Conservation (phyloP, 2,888 invertebrate genomes). For the Brachynemurus nebulosus region DNA sequence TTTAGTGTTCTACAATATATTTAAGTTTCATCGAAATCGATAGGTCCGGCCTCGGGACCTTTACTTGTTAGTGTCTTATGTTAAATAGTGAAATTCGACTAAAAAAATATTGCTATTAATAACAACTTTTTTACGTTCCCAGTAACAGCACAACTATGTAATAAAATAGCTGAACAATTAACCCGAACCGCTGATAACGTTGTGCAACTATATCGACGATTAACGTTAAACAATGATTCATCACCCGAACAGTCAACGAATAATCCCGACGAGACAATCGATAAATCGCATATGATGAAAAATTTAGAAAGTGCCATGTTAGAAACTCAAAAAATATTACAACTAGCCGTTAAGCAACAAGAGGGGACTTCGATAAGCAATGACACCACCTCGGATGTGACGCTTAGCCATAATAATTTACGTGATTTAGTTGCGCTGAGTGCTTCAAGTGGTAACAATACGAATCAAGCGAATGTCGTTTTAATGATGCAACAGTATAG, state of each 20-base stretch:
- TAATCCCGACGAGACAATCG: constrained; percentile 21
- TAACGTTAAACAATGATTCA: constrained; percentile 34
- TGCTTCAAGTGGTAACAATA: constrained; percentile 23
- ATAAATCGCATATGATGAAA: constrained; percentile 35
- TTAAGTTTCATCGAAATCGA: no score
- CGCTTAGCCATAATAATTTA: constrained; percentile 36
- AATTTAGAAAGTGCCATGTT: constrained; percentile 42
- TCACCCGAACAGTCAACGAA: constrained; percentile 10
- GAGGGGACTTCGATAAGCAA: constrained; percentile 24
- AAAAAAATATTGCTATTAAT: no score
- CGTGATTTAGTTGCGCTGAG: constrained; percentile 28
- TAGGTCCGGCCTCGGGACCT: no score
- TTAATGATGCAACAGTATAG: constrained; percentile 48
- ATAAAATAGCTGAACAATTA: constrained; percentile 44
- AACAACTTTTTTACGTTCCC: no score
- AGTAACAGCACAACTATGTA: constrained; percentile 49
- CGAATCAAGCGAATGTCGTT: constrained; percentile 36
- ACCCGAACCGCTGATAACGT: constrained; percentile 55
- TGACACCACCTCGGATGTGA: constrained; percentile 34
- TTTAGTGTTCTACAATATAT: no score
- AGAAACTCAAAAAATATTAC: constrained; percentile 42
- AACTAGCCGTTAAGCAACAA: constrained; percentile 32
- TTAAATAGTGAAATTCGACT: no score
- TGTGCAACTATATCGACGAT: constrained; percentile 51
- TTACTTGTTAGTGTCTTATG: no score